These are phyloP conservation scores for Litocranius walleri DNA, from an alignment of 2,113 vertebrate genomes.

Conservation along the genomic window DNA sequence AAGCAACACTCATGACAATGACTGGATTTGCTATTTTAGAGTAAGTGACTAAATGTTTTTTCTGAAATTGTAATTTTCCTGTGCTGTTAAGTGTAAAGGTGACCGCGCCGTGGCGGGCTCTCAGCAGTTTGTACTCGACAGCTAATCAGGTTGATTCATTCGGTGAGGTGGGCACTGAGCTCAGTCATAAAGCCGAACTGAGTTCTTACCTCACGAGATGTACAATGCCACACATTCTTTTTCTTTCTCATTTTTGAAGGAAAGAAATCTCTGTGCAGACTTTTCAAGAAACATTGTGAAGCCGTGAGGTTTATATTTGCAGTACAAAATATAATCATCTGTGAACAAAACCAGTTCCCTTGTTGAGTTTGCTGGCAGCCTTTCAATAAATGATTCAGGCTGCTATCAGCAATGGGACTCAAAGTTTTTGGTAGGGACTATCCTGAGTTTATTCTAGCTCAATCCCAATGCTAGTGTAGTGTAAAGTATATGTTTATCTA, in stretches of 20 bases:
- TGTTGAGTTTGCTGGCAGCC: neutral
- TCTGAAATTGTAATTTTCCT: conserved; percentile 78
- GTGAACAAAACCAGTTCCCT: neutral
- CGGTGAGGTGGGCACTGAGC: conserved; percentile 46
- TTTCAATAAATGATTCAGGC: neutral
- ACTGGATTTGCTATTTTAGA: conserved; percentile 75
- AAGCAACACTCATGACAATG: conserved; percentile 64
- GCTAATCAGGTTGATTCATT: conserved; percentile 83
- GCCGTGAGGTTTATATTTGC: conserved; percentile 31
- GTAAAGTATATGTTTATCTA: neutral
- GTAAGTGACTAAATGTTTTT: conserved; percentile 65
- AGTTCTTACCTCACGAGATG: conserved; percentile 53
- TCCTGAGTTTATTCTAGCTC: neutral
- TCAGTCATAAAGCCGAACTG: conserved; percentile 26
- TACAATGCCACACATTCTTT: neutral
- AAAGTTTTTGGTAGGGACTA: neutral
- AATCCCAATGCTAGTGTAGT: neutral
- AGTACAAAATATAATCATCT: neutral
- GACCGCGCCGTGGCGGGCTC: conserved; percentile 70
- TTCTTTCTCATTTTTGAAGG: neutral
- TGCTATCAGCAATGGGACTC: neutral
- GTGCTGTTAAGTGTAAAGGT: conserved; percentile 84
- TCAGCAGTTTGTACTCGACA: conserved; percentile 73
- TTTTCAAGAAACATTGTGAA: conserved; percentile 22
- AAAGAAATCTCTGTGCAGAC: conserved; percentile 1